These are phyloP conservation scores for Lithobates pipiens DNA, from an alignment of 2,797 vertebrate genomes.

Conservation along the genomic window DNA sequence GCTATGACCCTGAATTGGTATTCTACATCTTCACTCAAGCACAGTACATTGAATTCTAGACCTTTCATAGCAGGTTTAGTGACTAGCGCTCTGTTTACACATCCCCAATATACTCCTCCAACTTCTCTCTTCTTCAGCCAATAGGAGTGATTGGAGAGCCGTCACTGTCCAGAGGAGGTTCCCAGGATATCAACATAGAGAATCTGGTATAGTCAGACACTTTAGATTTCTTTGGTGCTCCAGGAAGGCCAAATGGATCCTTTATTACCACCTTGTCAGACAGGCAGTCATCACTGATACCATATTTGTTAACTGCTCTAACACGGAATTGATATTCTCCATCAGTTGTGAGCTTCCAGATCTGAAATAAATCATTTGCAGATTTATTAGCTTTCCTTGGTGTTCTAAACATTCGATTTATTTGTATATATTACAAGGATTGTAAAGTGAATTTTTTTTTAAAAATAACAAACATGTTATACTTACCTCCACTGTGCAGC, in stretches of 20 bases:
- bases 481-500: too few species aligned
- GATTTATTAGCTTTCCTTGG: too few species aligned
- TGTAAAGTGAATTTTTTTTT: too few species aligned
- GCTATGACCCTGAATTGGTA: slow-evolving; percentile 97
- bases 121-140: slow-evolving; percentile 97
- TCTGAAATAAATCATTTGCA: slow-evolving; percentile 72
- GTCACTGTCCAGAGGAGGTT: slow-evolving; percentile 88
- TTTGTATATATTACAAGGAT: too few species aligned
- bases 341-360: slow-evolving; percentile 90
- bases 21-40: slow-evolving; percentile 89
- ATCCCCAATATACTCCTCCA: slow-evolving; percentile 90
- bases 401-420: too few species aligned
- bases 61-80: slow-evolving; percentile 90
- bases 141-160: slow-evolving; percentile 90
- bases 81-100: slow-evolving; percentile 87
- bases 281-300: slow-evolving; percentile 90
- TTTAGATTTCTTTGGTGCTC: slow-evolving; percentile 91
- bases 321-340: slow-evolving; percentile 91
- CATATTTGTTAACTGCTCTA: slow-evolving; percentile 92
- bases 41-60: slow-evolving; percentile 88
- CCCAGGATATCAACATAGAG: slow-evolving; percentile 93
- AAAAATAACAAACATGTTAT: too few species aligned
- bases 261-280: slow-evolving; percentile 89
- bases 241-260: slow-evolving; percentile 93
- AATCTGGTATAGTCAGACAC: slow-evolving; percentile 86